These are phyloP conservation scores for Hippocampus mohnikei DNA, from an alignment of 2,113 vertebrate species.

Conservation along the genomic window DNA sequence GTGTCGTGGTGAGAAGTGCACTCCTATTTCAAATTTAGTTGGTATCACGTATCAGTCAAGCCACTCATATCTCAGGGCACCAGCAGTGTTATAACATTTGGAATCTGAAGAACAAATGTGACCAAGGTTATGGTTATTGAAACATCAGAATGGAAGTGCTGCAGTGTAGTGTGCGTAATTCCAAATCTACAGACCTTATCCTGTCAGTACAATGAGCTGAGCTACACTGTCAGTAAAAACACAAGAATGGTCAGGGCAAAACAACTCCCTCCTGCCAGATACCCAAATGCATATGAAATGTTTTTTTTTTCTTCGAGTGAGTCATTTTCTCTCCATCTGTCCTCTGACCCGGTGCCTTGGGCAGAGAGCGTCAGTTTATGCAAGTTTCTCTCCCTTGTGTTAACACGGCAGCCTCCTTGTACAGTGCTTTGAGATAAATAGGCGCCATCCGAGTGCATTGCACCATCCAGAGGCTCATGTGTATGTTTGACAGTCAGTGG, in stretches of 20 bases:
- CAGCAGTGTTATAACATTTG: too few species aligned
- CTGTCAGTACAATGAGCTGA: neutral
- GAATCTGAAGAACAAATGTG: too few species aligned
- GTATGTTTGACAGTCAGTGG: neutral
- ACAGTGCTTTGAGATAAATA: conserved; percentile 4
- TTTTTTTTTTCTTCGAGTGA: neutral
- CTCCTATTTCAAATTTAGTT: too few species aligned
- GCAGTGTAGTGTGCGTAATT: neutral
- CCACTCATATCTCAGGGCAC: too few species aligned
- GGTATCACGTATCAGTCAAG: too few species aligned
- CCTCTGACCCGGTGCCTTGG: conserved; percentile 3
- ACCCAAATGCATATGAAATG: neutral
- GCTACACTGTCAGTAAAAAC: neutral
- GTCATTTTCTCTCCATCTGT: conserved; percentile 12
- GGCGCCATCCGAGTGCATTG: neutral
- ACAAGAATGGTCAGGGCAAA: neutral
- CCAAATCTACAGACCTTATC: neutral
- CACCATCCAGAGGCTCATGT: conserved; percentile 1
- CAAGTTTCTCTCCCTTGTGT: conserved; percentile 2
- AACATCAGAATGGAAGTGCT: neutral
- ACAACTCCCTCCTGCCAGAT: neutral
- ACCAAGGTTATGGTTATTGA: too few species aligned
- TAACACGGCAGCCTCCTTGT: neutral
- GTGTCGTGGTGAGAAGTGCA: too few species aligned
- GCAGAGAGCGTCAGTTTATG: neutral